Percentiles rank a stretch among this genome's conserved stretches.
These are phyloP conservation scores for Aphis gossypii DNA, from an alignment of 1,140 invertebrate species.

Conservation along the genomic window DNA sequence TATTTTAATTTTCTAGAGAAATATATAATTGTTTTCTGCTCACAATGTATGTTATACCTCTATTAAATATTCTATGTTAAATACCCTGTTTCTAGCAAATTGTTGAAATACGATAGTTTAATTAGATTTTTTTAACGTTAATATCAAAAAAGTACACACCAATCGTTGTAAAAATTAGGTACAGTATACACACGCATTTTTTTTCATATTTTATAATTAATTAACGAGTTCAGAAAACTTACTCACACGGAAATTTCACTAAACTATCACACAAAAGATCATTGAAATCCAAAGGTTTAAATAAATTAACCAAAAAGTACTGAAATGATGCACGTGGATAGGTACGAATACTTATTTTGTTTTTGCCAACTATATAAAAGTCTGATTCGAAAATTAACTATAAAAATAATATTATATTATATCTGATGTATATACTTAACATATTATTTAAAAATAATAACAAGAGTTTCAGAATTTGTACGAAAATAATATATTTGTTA, in stretches of 20 bases:
- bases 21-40: too few relatives aligned
- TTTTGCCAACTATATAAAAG: background rate
- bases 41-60: too few relatives aligned
- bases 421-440: background rate
- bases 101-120: too few relatives aligned
- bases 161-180: too few relatives aligned
- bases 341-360: too few relatives aligned
- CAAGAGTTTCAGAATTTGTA: background rate
- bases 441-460: background rate
- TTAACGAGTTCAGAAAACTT: background rate
- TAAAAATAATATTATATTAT: background rate
- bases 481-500: background rate
- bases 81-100: too few relatives aligned
- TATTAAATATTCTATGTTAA: too few relatives aligned
- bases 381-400: background rate
- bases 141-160: too few relatives aligned
- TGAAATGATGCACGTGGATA: background rate
- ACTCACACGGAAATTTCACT: too few relatives aligned
- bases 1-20: background rate
- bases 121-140: too few relatives aligned
- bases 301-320: background rate
- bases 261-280: background rate
- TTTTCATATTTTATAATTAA: background rate
- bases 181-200: too few relatives aligned
- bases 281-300: background rate